These are phyloP conservation scores for Aporophyla lueneburgensis DNA, from an alignment of 2,888 invertebrate species.

Conservation along the genomic window DNA sequence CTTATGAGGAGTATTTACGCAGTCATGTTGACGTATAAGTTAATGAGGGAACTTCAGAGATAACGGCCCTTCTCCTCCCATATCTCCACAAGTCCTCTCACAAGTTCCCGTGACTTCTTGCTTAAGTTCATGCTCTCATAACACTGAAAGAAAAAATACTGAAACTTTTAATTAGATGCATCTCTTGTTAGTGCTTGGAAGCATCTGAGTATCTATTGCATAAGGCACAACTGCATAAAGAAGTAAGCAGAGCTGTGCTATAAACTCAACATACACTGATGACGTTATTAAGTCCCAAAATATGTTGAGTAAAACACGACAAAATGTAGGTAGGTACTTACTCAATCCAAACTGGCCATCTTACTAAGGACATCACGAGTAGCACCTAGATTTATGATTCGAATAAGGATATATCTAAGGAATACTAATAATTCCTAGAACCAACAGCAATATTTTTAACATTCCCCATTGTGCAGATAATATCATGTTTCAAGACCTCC, in stretches of 20 bases:
- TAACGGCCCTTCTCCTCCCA: constrained; percentile 41
- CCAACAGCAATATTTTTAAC: constrained; percentile 34
- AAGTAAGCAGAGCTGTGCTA: background rate
- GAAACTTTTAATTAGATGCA: constrained; percentile 54
- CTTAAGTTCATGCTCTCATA: constrained; percentile 31
- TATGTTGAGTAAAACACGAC: background rate
- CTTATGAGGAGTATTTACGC: constrained; percentile 42
- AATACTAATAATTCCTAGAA: background rate
- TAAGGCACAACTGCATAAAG: background rate
- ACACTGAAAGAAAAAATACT: constrained; percentile 36
- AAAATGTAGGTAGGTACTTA: background rate
- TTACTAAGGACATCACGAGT: background rate
- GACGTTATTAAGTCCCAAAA: background rate
- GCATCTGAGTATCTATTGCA: background rate
- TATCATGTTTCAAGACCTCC: constrained; percentile 63
- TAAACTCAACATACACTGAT: background rate
- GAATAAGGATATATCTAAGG: background rate
- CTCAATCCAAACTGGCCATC: background rate
- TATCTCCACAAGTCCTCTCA: constrained; percentile 47
- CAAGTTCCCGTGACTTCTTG: constrained; percentile 44
- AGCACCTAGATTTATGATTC: background rate
- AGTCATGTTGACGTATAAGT: constrained; percentile 55
- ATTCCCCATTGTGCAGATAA: constrained; percentile 33
- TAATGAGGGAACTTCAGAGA: constrained; percentile 62
- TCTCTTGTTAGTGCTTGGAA: constrained; percentile 2